phyloP scores from a whole-genome alignment of 2,888 invertebrate genomes.

The Masnerella sp. region DNA sequence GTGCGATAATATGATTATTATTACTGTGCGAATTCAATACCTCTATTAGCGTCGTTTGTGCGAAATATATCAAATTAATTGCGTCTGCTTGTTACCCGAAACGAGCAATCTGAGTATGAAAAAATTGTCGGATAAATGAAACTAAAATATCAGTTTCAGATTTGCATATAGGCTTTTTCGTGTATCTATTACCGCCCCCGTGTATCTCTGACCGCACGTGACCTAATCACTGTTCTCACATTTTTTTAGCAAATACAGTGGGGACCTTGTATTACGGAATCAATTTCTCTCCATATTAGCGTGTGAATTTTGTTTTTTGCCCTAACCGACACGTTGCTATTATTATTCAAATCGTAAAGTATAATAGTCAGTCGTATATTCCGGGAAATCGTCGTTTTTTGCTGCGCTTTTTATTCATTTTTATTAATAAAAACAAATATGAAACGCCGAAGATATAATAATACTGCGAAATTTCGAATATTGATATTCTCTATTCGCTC shows the following conservation, averaged over 20 bases:
- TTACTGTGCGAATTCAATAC: constrained; percentile 7
- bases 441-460: too few relatives aligned
- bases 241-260: constrained; percentile 24
- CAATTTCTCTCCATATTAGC: constrained; percentile 12
- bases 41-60: constrained; percentile 23
- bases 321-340: constrained; percentile 1
- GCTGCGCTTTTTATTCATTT: constrained; percentile 7
- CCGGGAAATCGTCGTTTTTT: constrained; percentile 16
- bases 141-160: constrained; percentile 27
- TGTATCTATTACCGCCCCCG: constrained; percentile 25
- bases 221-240: constrained; percentile 30
- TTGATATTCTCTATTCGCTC: too few relatives aligned
- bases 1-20: not conserved
- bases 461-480: too few relatives aligned
- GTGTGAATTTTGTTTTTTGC: constrained; percentile 49
- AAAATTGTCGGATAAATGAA: constrained; percentile 8
- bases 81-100: constrained; percentile 11
- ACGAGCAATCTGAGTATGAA: constrained; percentile 14
- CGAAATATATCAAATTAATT: constrained; percentile 33
- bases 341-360: constrained; percentile 19
- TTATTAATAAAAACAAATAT: constrained; percentile 5
- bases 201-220: constrained; percentile 22
- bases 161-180: constrained; percentile 25
- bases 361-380: constrained; percentile 9
- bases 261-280: constrained; percentile 4